Evolutionary conservation across 2,797 vertebrate genomes (phyloP).

Genomic region (Smutsia gigantea): DNA sequence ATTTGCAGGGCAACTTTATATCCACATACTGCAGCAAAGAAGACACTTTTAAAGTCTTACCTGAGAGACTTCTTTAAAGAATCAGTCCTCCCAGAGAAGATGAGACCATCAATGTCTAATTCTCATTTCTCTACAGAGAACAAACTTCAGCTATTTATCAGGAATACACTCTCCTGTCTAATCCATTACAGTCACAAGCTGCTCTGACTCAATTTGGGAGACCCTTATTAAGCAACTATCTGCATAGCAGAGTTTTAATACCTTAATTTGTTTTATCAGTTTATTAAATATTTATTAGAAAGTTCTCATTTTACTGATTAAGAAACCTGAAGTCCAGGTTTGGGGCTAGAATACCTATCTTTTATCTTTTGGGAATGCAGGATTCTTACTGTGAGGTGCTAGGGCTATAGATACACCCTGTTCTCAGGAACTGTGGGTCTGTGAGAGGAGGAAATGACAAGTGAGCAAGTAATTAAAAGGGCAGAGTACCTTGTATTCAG

Average conservation of each 20-base stretch:
- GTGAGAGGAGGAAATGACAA: neutral
- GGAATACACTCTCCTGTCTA: neutral
- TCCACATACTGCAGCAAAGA: neutral
- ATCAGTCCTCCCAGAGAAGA: neutral
- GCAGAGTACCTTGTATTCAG: neutral
- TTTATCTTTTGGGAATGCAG: neutral
- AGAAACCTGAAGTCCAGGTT: neutral
- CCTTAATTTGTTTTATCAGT: constrained; percentile 12
- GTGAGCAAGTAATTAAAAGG: neutral
- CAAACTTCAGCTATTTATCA: constrained; percentile 6
- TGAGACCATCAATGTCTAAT: neutral
- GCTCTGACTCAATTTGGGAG: neutral
- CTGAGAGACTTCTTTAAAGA: constrained; percentile 21
- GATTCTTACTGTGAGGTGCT: neutral
- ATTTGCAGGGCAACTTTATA: neutral
- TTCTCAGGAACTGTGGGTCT: neutral
- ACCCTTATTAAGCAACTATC: neutral
- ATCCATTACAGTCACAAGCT: neutral
- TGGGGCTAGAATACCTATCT: neutral
- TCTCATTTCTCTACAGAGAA: neutral
- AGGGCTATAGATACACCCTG: neutral
- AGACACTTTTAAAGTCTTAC: neutral
- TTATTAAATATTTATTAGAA: constrained; percentile 38
- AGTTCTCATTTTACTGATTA: neutral
- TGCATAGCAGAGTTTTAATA: neutral